phyloP scores from a whole-genome alignment of 2,797 vertebrate genomes.

The Bothrops alternatus region DNA sequence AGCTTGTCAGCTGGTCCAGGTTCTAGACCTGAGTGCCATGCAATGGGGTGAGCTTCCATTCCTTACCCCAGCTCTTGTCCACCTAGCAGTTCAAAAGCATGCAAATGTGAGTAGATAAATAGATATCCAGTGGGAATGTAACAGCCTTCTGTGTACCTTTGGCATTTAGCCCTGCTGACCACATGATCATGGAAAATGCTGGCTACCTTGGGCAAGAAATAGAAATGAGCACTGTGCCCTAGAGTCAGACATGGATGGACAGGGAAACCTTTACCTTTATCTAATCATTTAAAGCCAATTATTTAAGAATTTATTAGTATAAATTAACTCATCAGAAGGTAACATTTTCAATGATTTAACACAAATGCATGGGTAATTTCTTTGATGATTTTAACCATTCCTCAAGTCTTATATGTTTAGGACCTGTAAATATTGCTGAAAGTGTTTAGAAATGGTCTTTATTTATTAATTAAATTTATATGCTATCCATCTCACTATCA shows the following conservation, averaged over 20 bases:
- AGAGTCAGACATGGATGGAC: neutral
- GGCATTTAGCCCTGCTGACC: neutral
- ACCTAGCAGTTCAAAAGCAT: neutral
- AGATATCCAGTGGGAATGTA: neutral
- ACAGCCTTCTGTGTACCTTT: neutral
- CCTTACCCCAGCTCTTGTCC: neutral
- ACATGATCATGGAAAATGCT: neutral
- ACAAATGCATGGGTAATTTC: neutral
- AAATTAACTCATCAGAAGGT: neutral
- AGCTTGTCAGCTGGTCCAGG: too few relatives aligned
- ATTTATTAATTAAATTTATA: neutral
- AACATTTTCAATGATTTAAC: neutral
- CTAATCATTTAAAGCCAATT: neutral
- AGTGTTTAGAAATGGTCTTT: neutral
- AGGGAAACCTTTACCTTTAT: neutral
- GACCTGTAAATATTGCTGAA: neutral
- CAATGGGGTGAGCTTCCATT: neutral
- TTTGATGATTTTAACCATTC: neutral
- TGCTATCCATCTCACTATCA: neutral
- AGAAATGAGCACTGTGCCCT: neutral
- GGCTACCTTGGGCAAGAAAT: neutral
- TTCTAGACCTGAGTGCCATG: neutral
- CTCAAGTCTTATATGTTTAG: neutral
- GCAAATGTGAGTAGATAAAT: neutral
- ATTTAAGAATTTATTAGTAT: neutral